phyloP scores from a whole-genome alignment of 2,797 vertebrate species.

The Ctenosaura bakeri region DNA sequence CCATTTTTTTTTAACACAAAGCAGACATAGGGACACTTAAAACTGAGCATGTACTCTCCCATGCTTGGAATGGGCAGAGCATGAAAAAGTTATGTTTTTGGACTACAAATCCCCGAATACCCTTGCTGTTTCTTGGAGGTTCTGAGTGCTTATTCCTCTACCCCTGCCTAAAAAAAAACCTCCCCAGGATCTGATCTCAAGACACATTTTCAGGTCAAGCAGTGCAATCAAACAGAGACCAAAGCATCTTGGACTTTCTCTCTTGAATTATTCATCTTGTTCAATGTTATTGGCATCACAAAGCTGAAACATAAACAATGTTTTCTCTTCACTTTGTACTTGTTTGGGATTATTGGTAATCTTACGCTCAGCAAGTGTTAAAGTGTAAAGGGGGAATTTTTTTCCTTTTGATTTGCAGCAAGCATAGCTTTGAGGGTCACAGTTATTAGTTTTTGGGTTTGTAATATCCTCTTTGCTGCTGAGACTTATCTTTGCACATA shows the following conservation, averaged over 20 bases:
- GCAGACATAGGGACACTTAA: too few relatives aligned
- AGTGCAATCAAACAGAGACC: neutral
- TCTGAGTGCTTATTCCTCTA: too few relatives aligned
- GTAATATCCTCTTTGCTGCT: conserved; percentile 27
- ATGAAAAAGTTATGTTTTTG: too few relatives aligned
- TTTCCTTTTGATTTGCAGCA: neutral
- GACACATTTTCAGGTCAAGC: too few relatives aligned
- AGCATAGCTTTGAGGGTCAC: conserved; percentile 13
- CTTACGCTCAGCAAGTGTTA: neutral
- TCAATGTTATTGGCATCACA: neutral
- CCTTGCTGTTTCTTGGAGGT: too few relatives aligned
- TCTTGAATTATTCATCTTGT: neutral
- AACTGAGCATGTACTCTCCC: too few relatives aligned
- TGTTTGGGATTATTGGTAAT: neutral
- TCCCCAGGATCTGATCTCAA: too few relatives aligned
- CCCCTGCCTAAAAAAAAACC: too few relatives aligned
- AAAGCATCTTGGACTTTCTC: neutral
- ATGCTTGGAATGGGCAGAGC: too few relatives aligned
- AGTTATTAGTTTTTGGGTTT: conserved; percentile 24
- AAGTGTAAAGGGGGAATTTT: neutral
- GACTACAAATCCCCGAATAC: too few relatives aligned
- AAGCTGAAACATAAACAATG: neutral
- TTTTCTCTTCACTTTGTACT: neutral
- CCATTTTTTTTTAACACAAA: too few relatives aligned
- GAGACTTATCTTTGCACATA: neutral